Conservation (phyloP, 2,888 invertebrate species). For the Clostera curtula region DNA sequence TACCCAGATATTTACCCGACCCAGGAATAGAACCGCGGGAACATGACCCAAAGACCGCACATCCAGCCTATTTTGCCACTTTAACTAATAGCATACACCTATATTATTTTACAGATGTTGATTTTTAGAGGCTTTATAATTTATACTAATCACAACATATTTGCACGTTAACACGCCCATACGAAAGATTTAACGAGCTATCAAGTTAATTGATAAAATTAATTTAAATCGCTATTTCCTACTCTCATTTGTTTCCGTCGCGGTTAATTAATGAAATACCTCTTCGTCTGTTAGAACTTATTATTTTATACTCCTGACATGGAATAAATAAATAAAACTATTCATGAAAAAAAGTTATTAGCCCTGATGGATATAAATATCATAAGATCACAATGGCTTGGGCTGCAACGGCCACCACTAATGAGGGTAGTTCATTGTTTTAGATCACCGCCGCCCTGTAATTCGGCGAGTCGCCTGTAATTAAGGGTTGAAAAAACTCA, state of each 20-base stretch:
- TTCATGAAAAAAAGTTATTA: conserved; percentile 31
- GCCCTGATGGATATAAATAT: conserved; percentile 46
- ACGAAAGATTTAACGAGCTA: conserved; percentile 7
- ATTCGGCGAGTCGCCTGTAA: conserved; percentile 60
- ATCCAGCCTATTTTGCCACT: too few relatives aligned
- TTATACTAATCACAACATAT: conserved; percentile 5
- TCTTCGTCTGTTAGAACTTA: too few relatives aligned
- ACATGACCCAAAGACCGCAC: too few relatives aligned
- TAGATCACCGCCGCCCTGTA: conserved; percentile 68
- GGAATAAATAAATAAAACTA: conserved; percentile 3
- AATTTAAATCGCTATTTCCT: conserved; percentile 32
- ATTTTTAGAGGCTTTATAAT: too few relatives aligned
- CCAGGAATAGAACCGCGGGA: too few relatives aligned
- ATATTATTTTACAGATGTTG: too few relatives aligned
- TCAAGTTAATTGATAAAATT: conserved; percentile 23
- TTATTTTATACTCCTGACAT: too few relatives aligned
- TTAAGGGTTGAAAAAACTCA: conserved; percentile 60
- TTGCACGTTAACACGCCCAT: conserved; percentile 18
- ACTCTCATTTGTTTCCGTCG: conserved; percentile 24
- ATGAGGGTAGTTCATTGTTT: conserved; percentile 70
- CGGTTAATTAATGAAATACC: conserved; percentile 23
- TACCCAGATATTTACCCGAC: too few relatives aligned
- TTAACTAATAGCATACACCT: too few relatives aligned
- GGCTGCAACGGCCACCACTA: conserved; percentile 44
- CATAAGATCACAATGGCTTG: conserved; percentile 62